phyloP scores from a whole-genome alignment of 2,797 vertebrate species.

The Pipistrellus kuhlii region DNA sequence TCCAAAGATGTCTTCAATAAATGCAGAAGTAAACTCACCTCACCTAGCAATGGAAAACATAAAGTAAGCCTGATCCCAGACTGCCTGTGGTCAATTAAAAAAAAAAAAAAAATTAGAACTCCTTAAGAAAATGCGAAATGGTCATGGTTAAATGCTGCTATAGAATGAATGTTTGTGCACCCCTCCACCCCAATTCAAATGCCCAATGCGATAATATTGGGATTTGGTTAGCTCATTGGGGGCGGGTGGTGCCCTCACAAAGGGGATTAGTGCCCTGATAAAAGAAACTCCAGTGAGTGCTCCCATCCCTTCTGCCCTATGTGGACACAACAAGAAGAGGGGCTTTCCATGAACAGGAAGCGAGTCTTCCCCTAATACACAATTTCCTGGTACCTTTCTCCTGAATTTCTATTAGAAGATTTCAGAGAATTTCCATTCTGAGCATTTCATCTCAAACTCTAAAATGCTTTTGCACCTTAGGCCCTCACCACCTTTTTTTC shows the following conservation, averaged over 20 bases:
- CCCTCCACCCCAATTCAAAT: neutral
- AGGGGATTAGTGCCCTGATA: neutral
- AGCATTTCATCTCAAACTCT: neutral
- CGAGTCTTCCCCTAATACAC: neutral
- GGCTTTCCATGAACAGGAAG: neutral
- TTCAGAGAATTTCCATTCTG: neutral
- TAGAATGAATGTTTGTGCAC: neutral
- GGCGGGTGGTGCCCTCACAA: neutral
- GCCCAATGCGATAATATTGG: neutral
- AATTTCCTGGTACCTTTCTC: neutral
- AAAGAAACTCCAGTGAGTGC: neutral
- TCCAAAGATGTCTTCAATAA: constrained; percentile 22
- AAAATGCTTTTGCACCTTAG: neutral
- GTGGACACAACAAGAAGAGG: neutral
- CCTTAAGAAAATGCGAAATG: neutral
- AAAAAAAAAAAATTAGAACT: neutral
- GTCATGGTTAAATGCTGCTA: neutral
- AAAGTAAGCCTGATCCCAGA: neutral
- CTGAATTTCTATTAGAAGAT: neutral
- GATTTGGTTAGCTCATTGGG: neutral
- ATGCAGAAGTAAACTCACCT: neutral
- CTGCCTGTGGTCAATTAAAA: neutral
- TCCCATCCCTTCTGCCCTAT: fast-evolving
- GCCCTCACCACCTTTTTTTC: neutral
- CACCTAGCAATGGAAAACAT: neutral